A percentile compares a stretch with the other conserved stretches of the same genome.
Conservation (phyloP, 2,888 invertebrate genomes). For the Lydus trimaculatus region DNA sequence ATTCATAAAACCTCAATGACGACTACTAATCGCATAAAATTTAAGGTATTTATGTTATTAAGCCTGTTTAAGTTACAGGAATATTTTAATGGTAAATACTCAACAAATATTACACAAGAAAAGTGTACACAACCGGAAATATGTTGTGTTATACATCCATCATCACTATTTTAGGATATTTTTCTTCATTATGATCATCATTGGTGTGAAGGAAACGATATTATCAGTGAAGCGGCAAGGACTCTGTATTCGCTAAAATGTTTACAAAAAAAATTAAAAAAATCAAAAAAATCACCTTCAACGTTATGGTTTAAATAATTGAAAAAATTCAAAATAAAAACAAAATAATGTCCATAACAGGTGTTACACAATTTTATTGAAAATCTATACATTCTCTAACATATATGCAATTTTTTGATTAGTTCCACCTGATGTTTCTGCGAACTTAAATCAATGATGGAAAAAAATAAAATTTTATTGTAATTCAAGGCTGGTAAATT, state of each 20-base stretch:
- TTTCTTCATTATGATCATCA: no score
- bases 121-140: no score
- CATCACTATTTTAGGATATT: background rate
- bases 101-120: background rate
- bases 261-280: background rate
- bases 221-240: no score
- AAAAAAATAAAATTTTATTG: no score
- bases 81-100: background rate
- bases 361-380: background rate
- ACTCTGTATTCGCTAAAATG: no score
- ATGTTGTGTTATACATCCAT: no score
- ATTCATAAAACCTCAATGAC: constrained; percentile 38
- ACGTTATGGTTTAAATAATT: background rate
- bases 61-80: constrained; percentile 6
- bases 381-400: background rate
- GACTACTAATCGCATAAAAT: constrained; percentile 39
- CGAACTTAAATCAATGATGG: no score
- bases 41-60: constrained; percentile 45
- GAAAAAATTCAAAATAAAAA: no score
- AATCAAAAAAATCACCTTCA: background rate
- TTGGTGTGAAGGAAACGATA: no score
- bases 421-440: background rate
- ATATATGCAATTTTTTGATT: background rate
- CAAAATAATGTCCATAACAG: no score
- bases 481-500: no score